Percentiles rank a stretch among this genome's conserved stretches.
These are phyloP conservation scores for Propithecus coquereli DNA, from an alignment of 2,113 vertebrate species.

Conservation along the genomic window DNA sequence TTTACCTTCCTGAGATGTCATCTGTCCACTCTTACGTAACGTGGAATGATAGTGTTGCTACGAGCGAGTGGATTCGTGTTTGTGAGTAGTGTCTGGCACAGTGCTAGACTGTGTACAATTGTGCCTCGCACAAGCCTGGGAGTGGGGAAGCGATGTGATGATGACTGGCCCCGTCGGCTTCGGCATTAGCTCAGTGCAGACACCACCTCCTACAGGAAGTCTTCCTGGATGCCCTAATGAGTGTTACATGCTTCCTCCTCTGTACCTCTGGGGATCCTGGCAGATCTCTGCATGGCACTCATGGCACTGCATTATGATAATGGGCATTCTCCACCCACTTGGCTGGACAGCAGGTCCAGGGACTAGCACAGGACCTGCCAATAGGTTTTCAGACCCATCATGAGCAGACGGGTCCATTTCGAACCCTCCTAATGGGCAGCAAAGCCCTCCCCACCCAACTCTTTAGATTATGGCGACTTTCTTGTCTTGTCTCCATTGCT, in stretches of 20 bases:
- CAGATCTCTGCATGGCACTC: fast-evolving
- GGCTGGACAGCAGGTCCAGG: not conserved
- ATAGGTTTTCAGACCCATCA: not conserved
- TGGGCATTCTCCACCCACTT: not conserved
- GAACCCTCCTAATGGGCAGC: not conserved
- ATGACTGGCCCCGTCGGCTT: no score
- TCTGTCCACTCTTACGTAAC: fast-evolving
- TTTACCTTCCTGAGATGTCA: not conserved
- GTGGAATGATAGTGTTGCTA: fast-evolving
- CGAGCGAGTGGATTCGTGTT: fast-evolving
- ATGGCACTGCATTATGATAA: fast-evolving
- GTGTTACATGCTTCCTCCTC: fast-evolving
- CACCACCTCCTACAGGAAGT: not conserved
- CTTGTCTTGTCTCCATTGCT: fast-evolving
- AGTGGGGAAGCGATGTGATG: no score
- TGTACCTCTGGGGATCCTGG: not conserved
- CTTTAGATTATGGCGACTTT: not conserved
- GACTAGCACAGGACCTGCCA: not conserved
- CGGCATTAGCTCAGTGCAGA: fast-evolving
- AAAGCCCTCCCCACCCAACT: not conserved
- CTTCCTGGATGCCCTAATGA: not conserved
- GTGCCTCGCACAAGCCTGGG: not conserved
- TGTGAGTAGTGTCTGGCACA: fast-evolving
- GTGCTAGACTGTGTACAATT: not conserved
- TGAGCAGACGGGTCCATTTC: no score